Conservation (phyloP, 2,797 vertebrate species). For the Thunnus albacares region DNA sequence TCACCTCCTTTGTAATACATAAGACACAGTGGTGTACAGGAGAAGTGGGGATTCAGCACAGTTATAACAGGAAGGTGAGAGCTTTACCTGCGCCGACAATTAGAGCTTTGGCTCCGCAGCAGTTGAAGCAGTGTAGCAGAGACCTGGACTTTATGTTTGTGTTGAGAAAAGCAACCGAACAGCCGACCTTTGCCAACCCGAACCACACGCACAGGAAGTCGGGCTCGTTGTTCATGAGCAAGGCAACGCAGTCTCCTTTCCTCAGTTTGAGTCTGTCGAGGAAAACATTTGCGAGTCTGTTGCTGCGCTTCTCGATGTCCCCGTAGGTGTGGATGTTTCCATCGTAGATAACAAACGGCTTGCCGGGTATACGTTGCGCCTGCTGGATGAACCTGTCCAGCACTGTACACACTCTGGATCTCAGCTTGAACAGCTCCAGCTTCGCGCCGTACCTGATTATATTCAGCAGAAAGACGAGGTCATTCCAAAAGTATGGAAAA, state of each 20-base stretch:
- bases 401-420: conserved; percentile 82
- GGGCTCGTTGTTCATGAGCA: conserved; percentile 95
- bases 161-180: conserved; percentile 94
- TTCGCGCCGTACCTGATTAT: conserved; percentile 76
- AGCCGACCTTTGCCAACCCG: conserved; percentile 92
- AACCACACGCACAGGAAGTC: conserved; percentile 95
- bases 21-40: too few relatives aligned
- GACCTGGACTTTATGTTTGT: conserved; percentile 88
- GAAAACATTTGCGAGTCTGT: conserved; percentile 88
- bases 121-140: conserved; percentile 90
- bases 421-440: conserved; percentile 74
- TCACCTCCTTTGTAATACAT: too few relatives aligned
- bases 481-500: conserved; percentile 92
- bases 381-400: conserved; percentile 89
- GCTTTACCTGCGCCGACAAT: conserved; percentile 91
- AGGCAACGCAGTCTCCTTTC: conserved; percentile 89
- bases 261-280: conserved; percentile 68
- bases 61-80: neutral
- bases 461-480: conserved; percentile 85
- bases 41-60: too few relatives aligned
- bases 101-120: conserved; percentile 90
- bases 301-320: conserved; percentile 90
- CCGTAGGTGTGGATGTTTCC: conserved; percentile 87
- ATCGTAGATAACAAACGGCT: conserved; percentile 90
- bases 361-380: conserved; percentile 86